Conservation (phyloP, 2,113 vertebrate genomes). For the Dromiciops gliroides region DNA sequence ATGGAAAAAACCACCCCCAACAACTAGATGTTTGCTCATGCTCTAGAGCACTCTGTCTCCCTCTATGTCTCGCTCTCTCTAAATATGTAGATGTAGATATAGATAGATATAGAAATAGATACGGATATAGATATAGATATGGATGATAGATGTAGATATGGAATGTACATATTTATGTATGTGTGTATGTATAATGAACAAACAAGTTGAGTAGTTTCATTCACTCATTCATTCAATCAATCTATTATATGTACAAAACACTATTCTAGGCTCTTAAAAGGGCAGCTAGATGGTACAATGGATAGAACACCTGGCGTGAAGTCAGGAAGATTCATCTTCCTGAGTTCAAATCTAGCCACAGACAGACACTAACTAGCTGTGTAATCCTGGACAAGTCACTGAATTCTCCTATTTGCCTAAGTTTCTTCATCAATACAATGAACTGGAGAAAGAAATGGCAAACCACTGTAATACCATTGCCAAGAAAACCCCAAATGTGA, state of each 20-base stretch:
- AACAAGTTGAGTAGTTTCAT: neutral
- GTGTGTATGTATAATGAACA: too few species aligned
- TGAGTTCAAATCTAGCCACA: neutral
- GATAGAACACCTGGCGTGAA: neutral
- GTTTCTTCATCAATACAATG: neutral
- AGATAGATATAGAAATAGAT: too few species aligned
- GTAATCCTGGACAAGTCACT: neutral
- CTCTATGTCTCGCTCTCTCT: too few species aligned
- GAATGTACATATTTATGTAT: too few species aligned
- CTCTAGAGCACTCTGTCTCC: too few species aligned
- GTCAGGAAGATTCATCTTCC: too few species aligned
- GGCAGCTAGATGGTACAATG: neutral
- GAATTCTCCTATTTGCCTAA: neutral
- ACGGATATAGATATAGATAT: too few species aligned
- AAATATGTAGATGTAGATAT: too few species aligned
- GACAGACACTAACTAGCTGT: neutral
- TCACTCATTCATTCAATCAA: neutral
- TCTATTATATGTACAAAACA: neutral
- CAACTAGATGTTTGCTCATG: neutral
- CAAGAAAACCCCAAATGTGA: neutral
- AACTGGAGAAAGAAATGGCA: neutral
- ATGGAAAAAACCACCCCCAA: neutral
- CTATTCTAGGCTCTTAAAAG: neutral
- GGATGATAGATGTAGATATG: too few species aligned
- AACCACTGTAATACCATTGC: neutral